Base-by-base conservation (phyloP, 2,888 invertebrate genomes). In the Stenichneumon culpator region DNA sequence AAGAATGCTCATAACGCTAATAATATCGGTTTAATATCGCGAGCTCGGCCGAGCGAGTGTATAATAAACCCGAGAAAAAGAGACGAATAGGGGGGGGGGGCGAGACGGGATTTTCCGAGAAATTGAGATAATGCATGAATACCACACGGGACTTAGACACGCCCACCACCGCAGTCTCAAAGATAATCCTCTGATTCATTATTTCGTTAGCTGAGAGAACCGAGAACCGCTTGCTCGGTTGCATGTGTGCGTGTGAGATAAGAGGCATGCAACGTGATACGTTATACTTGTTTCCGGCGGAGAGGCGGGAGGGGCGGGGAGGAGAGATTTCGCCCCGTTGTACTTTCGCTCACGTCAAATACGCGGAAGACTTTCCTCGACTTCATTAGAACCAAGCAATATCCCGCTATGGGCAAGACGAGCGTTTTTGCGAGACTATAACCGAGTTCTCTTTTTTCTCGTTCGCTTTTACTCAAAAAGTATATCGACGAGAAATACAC, bases 161-260 rank as follows among this genome's bases (percentile, higher is more conserved):
- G 85, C 87, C 84, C 84, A 79, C 77, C 73, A 82, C 86, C 83
- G 85, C n/a, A 67, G 79, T 83, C 69, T 83, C 79, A 57, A 70
- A 90, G 90, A 90, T 92, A 90, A 91, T 90, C 89, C 86, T 82
- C 87, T 91, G 90, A 91, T 92, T 91, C 91, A 92, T 92, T 92
- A 90, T 91, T 91, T 90, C 87, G 90, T 91, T 91, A 88, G 83
- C 83, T 75, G 79, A 44, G 54, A 73, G 79, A 72, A 54, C 47
- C 9, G 75, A 52, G 67, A 36, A 50, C 44, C 65, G 52, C 32
- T 63, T 68, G 80, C 74, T 44, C 52, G 79, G 47, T 67, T 65
- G 79, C 79, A 77, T 77, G 85, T 83, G 81, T 85, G 82, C 79
- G 85, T 83, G 83, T 79, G 65, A 88, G 90, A 91, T 91, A 92